Base-by-base conservation (phyloP, 2,888 invertebrate genomes). In the Auanema sp. region DNA sequence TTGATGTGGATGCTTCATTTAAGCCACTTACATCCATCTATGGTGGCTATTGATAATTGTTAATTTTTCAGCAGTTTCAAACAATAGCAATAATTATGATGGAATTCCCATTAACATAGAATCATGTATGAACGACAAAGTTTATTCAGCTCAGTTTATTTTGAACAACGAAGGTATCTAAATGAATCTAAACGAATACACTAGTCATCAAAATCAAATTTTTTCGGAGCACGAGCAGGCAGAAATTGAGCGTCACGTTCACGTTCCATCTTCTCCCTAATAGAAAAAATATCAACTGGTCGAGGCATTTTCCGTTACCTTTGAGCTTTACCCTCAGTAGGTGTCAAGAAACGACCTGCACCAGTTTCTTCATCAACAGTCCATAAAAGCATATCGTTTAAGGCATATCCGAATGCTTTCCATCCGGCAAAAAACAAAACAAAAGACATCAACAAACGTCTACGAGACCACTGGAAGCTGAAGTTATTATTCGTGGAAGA, bases 391-490 rank as follows among this genome's bases (percentile, higher is more conserved):
- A 72, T 68, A 43, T 79, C 78, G 62, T 69, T 76, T 52, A 79
- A 61, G 12, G 73, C 66, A 50, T 76, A 63, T 42, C 79, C 79
- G 55, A 72, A 56, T n/a, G 72, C 68, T 61, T 79, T 78, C 80
- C 80, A 80, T 10, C 75, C 76, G 47, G 70, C 67, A 57, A 74
- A 79, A 63, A 79, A 80, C 49, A 80, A 64, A 59, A 75, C 75
- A 55, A 80, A 80, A 1, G 77, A 75, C 33, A 75, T 60, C 44
- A 80, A 60, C 51, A 80, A 62, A 52, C 77, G 75, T 59, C 72
- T 66, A 64, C 75, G 72, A 65, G 75, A 67, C 60, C 69, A 61
- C 79, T 79, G 60, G 60, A 78, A 69, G 42, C 43, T 41, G 3
- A 49, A 5, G 1, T 40, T 42, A 18, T 24, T n/a, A 25, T n/a